Evolutionary conservation across 2,888 invertebrate species (phyloP).

Genomic region (Lobophora halterata): DNA sequence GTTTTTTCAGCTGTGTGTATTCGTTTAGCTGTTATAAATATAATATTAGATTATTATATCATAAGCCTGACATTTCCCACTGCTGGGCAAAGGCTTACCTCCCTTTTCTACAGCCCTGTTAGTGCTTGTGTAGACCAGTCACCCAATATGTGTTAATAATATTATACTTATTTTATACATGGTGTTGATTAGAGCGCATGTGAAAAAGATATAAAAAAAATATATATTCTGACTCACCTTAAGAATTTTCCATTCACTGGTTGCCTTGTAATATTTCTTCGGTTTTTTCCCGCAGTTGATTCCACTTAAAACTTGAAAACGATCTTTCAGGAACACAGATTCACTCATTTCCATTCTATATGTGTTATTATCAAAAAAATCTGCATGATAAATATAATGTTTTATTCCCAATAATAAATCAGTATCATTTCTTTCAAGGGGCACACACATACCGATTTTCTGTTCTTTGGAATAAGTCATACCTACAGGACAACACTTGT

Average conservation of each 20-base stretch:
- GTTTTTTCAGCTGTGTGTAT: too few species aligned
- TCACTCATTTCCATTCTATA: slow-evolving; percentile 3
- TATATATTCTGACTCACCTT: slow-evolving; percentile 32
- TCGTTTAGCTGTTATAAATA: too few species aligned
- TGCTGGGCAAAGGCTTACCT: too few species aligned
- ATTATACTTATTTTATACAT: too few species aligned
- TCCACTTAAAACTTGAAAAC: slow-evolving; percentile 31
- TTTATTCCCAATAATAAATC: slow-evolving; percentile 26
- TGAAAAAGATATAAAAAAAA: too few species aligned
- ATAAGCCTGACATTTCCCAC: too few species aligned
- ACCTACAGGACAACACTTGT: slow-evolving; percentile 50
- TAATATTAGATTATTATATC: too few species aligned
- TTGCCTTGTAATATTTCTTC: slow-evolving; percentile 15
- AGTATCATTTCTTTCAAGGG: slow-evolving; percentile 7
- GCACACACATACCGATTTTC: slow-evolving; percentile 20
- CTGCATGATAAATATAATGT: slow-evolving; percentile 23
- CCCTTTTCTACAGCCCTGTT: too few species aligned
- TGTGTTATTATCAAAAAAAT: slow-evolving; percentile 5
- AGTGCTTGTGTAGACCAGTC: too few species aligned
- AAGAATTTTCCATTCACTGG: slow-evolving; percentile 33
- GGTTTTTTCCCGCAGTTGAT: slow-evolving; percentile 32
- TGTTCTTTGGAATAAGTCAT: slow-evolving; percentile 30
- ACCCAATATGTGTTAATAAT: too few species aligned
- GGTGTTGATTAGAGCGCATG: too few species aligned
- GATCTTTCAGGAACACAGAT: slow-evolving; percentile 26